Base-by-base conservation (phyloP, 2,888 invertebrate genomes). In the Plebejus argus region DNA sequence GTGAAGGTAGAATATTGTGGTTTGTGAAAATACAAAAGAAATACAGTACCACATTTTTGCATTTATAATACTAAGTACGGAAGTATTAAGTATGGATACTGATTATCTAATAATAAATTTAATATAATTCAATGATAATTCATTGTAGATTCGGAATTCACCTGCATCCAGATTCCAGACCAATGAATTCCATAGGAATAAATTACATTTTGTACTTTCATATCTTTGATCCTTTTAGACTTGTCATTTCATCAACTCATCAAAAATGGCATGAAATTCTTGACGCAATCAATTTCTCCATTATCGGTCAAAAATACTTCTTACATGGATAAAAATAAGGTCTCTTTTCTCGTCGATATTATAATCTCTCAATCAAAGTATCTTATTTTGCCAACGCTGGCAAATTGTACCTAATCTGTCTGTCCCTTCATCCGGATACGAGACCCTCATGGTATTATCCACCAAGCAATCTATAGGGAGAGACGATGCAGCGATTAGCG, bases 401-500 rank as follows among this genome's bases (percentile, higher is more conserved):
- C 90, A 90, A 92, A 92, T 92, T 92, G 89, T 85, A 85, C 83
- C 84, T 88, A 90, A 91, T 91, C 84, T 83, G 85, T 81, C 81
- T 80, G 86, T 88, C 89, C 89, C 87, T 86, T 80, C 85, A 84
- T 86, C 87, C 88, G 86, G 85, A 88, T 87, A 89, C 87, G 89
- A 90, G 89, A 86, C 89, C 89, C 87, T 86, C 84, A 86, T 83
- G 85, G 85, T 83, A 86, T 90, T 89, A 89, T 90, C 90, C 85
- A 82, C 81, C 83, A 83, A 86, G 84, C 86, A 86, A 90, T 90
- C 89, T 88, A 85, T 86, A 85, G 89, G 87, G 88, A 87, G 88
- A 88, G 86, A 85, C 87, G 87, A 86, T 88, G 87, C 87, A 84
- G 85, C 88, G 91, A 93, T 92, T 92, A 91, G 89, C 89, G 85